A percentile compares a stretch with the other conserved stretches of the same genome.
phyloP scores from a whole-genome alignment of 2,888 invertebrate species.

The Scaptomyza cyrtandrae region DNA sequence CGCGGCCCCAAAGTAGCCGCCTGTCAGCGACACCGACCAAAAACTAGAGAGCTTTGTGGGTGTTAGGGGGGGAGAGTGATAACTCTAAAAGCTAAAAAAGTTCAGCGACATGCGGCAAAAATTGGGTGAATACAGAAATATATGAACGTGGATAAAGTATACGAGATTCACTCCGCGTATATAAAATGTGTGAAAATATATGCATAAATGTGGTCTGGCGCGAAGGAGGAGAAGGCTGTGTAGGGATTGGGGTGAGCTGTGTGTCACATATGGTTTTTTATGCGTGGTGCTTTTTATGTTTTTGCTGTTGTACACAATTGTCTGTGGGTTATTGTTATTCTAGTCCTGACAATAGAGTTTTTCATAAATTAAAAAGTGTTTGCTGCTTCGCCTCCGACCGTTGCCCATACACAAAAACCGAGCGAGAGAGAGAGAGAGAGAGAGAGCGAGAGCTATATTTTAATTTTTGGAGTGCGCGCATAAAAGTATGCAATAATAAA shows the following conservation, averaged over 20 bases:
- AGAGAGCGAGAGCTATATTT: conserved; percentile 38
- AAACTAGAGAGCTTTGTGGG: not conserved
- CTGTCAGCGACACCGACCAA: conserved; percentile 58
- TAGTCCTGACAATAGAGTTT: conserved; percentile 71
- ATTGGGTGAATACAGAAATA: conserved; percentile 59
- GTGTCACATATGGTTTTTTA: conserved; percentile 54
- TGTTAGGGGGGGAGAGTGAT: conserved; percentile 1
- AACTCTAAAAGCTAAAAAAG: conserved; percentile 54
- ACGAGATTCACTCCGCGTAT: conserved; percentile 30
- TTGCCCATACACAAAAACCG: not conserved
- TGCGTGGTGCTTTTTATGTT: conserved; percentile 38
- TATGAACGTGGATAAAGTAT: conserved; percentile 26
- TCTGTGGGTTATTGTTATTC: conserved; percentile 73
- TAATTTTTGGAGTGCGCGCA: conserved; percentile 39
- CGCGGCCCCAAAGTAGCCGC: conserved; percentile 67
- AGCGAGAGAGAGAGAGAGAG: no score
- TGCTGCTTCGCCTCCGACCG: conserved; percentile 3
- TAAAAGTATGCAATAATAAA: conserved; percentile 65
- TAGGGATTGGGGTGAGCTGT: not conserved
- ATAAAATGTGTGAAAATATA: conserved; percentile 56
- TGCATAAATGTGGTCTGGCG: conserved; percentile 38
- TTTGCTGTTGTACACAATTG: conserved; percentile 39
- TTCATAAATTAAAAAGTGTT: conserved; percentile 75
- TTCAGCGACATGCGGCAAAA: conserved; percentile 74
- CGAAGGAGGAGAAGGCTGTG: not conserved